Evolutionary conservation across 1,140 invertebrate genomes (phyloP).

Genomic region (Bilobella aurantiaca): DNA sequence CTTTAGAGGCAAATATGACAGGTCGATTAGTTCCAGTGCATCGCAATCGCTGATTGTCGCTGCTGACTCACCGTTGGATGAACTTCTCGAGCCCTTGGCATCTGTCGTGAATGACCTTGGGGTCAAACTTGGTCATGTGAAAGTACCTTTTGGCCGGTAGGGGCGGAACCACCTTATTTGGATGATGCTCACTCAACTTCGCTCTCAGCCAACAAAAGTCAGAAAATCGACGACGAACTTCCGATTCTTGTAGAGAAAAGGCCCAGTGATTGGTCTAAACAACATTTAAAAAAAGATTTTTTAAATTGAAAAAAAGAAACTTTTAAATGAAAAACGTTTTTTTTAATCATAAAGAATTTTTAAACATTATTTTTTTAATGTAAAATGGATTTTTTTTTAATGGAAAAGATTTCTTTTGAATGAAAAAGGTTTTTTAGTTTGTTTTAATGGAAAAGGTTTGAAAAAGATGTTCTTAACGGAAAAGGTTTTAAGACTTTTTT

Average conservation of each 20-base stretch:
- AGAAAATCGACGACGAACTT: constrained; percentile 21
- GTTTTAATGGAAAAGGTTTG: neutral
- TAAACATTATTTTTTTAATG: too few relatives aligned
- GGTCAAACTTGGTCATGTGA: constrained; percentile 29
- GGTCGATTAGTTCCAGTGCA: too few relatives aligned
- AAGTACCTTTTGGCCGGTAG: constrained; percentile 24
- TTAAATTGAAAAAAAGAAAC: neutral
- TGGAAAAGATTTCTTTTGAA: too few relatives aligned
- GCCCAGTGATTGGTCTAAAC: constrained; percentile 23
- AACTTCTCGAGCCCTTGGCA: constrained; percentile 27
- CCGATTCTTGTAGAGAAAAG: constrained; percentile 7
- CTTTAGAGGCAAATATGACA: too few relatives aligned
- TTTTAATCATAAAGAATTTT: too few relatives aligned
- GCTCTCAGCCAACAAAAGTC: constrained; percentile 30
- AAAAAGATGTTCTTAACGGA: too few relatives aligned
- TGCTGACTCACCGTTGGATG: constrained; percentile 29
- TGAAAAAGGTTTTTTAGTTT: neutral
- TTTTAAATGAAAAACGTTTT: too few relatives aligned
- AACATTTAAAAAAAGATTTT: neutral
- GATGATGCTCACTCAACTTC: constrained; percentile 29
- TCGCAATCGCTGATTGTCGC: too few relatives aligned
- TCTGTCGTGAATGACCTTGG: constrained; percentile 27
- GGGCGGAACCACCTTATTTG: constrained; percentile 34
- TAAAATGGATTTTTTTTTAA: too few relatives aligned
- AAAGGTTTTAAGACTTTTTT: too few relatives aligned